Evolutionary conservation across 2,113 vertebrate species (phyloP).

Genomic region (Cyprinus carpio): DNA sequence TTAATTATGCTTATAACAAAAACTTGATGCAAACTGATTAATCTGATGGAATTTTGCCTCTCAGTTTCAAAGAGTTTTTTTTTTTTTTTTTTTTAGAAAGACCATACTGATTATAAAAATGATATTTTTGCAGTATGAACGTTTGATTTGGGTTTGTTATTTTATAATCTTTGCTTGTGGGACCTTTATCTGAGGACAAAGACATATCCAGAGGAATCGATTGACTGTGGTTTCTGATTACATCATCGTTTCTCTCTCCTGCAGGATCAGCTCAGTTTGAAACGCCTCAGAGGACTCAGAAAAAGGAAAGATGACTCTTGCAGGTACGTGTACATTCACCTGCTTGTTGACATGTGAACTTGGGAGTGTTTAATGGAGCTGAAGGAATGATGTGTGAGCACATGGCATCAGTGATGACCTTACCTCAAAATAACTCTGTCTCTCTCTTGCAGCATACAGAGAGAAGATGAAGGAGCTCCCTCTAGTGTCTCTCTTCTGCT

Average conservation of each 20-base stretch:
- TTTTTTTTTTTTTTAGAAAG: no score
- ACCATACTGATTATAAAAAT: no score
- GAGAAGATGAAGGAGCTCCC: slow-evolving; percentile 96
- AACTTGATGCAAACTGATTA: no score
- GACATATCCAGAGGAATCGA: neutral
- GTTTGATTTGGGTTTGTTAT: neutral
- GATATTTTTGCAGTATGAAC: neutral
- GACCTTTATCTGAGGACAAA: slow-evolving; percentile 9
- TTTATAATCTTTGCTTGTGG: neutral
- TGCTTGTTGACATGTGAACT: neutral
- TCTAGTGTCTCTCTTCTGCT: slow-evolving; percentile 73
- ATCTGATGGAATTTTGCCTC: no score
- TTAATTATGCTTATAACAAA: no score
- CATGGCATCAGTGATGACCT: neutral
- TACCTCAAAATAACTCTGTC: slow-evolving; percentile 1
- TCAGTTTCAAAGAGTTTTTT: no score
- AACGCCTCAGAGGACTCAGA: neutral
- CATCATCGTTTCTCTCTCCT: slow-evolving; percentile 38
- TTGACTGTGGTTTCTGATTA: slow-evolving; percentile 37
- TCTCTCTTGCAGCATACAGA: slow-evolving; percentile 81
- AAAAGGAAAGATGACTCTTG: slow-evolving; percentile 51
- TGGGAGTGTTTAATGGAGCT: neutral
- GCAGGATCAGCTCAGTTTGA: slow-evolving; percentile 36
- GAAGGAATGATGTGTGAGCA: neutral
- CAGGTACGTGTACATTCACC: slow-evolving; percentile 42